Base-by-base conservation (phyloP, 2,888 invertebrate genomes). In the Pharmacophagus antenor region DNA sequence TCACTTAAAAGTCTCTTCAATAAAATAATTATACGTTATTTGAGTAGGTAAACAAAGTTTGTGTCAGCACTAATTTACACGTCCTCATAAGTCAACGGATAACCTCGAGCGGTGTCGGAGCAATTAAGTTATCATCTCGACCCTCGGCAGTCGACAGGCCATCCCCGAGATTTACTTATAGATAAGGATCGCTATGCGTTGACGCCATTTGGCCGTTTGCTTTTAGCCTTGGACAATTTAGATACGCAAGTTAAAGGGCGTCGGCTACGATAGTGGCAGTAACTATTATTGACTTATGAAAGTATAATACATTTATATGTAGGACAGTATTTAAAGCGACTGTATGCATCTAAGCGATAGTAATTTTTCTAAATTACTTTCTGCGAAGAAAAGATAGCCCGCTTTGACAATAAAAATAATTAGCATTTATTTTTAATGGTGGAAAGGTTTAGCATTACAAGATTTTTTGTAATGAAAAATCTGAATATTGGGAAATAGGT, bases 161-260 rank as follows among this genome's bases (percentile, higher is more conserved):
- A 72, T 80, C 80, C 80, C 81, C 71, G 74, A 84, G 86, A 86
- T 86, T 81, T 74, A 76, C 76, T 76, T 67, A 63, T 65, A 71
- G 88, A 89, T 88, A 87, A 84, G 80, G 65, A 81, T 83, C 82
- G 69, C 77, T 75, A 80, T 82, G 77, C 79, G 81, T 84, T 82
- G 84, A 84, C 82, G 86, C 84, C 88, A 85, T 88, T 87, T 87
- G 85, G 84, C 77, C 77, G 77, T 77, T 81, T 78, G 80, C 71
- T 67, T 70, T 77, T 72, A 70, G 77, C 77, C 82, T 87, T 85
- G 84, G 80, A 84, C 85, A 85, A 85, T 88, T 88, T 84, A 85
- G 84, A 66, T 61, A 80, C 47, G 51, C 27, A 52, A 60, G 60
- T 81, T 79, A 77, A 79, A 76, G 80, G 75, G 71, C 73, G 74